These are phyloP conservation scores for Falcaria lacertinaria DNA, from an alignment of 2,888 invertebrate genomes.

Conservation along the genomic window DNA sequence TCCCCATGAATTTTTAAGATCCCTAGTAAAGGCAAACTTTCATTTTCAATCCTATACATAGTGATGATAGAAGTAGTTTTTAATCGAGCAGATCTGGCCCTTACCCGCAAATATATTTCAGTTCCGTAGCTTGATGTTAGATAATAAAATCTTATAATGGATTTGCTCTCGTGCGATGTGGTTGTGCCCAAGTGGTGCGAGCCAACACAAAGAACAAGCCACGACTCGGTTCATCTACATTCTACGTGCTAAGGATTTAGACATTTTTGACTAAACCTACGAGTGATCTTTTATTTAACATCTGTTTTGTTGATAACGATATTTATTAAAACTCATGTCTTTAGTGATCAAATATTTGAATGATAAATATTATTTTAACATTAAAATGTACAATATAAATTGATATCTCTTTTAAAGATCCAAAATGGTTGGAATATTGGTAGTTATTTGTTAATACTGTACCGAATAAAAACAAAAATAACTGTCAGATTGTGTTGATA, in stretches of 20 bases:
- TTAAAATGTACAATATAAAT: conserved; percentile 7
- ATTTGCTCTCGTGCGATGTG: conserved; percentile 57
- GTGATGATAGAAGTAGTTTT: conserved; percentile 44
- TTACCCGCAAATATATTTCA: conserved; percentile 42
- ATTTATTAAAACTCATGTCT: too few relatives aligned
- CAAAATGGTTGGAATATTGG: background rate
- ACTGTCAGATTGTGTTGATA: background rate
- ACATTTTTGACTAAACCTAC: too few relatives aligned
- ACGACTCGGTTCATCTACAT: conserved; percentile 30
- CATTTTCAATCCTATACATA: conserved; percentile 45
- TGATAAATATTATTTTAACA: too few relatives aligned
- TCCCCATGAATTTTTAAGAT: conserved; percentile 58
- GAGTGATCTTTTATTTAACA: too few relatives aligned
- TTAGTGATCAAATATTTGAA: too few relatives aligned
- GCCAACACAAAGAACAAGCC: conserved; percentile 39
- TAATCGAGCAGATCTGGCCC: conserved; percentile 17
- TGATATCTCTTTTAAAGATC: too few relatives aligned
- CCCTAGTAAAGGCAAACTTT: conserved; percentile 25
- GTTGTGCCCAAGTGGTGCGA: conserved; percentile 36
- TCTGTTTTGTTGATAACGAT: too few relatives aligned
- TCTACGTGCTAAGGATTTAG: too few relatives aligned
- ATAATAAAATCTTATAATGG: conserved; percentile 72
- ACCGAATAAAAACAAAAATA: background rate
- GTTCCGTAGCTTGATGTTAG: conserved; percentile 64
- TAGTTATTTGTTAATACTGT: background rate